Conservation (phyloP, 2,888 invertebrate species). For the Cantharis lateralis region DNA sequence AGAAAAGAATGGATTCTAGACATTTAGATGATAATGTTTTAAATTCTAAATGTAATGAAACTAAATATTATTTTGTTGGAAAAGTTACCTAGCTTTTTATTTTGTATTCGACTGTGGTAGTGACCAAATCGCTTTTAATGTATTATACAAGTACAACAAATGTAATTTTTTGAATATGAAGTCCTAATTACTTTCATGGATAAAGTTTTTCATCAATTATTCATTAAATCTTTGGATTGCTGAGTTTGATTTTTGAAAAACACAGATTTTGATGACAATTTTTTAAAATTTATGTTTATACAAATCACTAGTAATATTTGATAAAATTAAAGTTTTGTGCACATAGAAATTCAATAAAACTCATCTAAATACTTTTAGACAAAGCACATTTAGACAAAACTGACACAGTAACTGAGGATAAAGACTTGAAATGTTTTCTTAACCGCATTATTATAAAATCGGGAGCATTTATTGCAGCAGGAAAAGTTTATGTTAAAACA, state of each 20-base stretch:
- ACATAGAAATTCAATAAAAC: background rate
- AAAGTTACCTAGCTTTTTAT: background rate
- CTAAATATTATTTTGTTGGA: background rate
- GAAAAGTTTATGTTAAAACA: background rate
- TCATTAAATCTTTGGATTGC: no score
- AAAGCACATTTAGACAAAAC: background rate
- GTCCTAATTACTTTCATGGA: no score
- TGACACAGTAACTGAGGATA: background rate
- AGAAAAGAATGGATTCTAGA: background rate
- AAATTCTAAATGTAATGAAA: background rate
- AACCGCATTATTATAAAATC: background rate
- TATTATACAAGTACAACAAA: no score
- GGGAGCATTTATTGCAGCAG: background rate
- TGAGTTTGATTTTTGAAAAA: no score
- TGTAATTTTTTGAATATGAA: no score
- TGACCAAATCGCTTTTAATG: no score
- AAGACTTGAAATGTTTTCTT: background rate
- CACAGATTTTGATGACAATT: no score
- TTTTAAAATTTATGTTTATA: no score
- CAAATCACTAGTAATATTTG: no score
- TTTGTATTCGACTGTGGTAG: background rate
- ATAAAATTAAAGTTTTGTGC: background rate
- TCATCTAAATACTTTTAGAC: background rate
- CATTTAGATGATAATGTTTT: background rate
- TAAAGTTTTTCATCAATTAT: no score